phyloP scores from a whole-genome alignment of 2,797 vertebrate genomes.

The Tragelaphus eurycerus region DNA sequence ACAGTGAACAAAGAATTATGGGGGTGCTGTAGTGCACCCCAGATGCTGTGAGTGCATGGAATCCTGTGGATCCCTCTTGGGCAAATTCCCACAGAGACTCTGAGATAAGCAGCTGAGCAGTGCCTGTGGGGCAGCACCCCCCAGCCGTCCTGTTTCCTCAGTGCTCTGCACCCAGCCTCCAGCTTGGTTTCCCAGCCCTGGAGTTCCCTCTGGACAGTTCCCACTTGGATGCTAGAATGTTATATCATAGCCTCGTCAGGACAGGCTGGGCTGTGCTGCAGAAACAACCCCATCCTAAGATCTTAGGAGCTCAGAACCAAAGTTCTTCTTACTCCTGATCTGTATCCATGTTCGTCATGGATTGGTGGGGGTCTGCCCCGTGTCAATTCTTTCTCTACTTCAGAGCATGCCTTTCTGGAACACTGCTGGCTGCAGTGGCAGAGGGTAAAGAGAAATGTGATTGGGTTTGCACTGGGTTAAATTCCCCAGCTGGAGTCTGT shows the following conservation, averaged over 20 bases:
- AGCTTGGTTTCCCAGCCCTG: background rate
- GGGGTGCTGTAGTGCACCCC: background rate
- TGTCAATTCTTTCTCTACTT: background rate
- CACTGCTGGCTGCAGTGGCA: background rate
- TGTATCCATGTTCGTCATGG: rapidly evolving
- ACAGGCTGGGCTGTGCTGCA: rapidly evolving
- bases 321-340: background rate
- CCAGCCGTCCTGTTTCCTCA: background rate
- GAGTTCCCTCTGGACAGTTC: background rate
- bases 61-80: background rate
- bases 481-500: background rate
- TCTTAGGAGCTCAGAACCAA: background rate
- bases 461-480: background rate
- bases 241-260: no score
- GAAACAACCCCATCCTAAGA: background rate
- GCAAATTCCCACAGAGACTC: background rate
- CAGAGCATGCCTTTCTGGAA: background rate
- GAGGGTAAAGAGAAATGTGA: background rate
- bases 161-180: background rate
- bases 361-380: background rate
- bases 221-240: rapidly evolving
- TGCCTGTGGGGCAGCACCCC: background rate
- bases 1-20: background rate
- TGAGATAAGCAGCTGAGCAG: background rate
- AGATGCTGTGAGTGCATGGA: background rate